Evolutionary conservation across 2,888 invertebrate genomes (phyloP), one percentile per base, ranked within the genome.

Genomic region (Leptothorax acervorum): DNA sequence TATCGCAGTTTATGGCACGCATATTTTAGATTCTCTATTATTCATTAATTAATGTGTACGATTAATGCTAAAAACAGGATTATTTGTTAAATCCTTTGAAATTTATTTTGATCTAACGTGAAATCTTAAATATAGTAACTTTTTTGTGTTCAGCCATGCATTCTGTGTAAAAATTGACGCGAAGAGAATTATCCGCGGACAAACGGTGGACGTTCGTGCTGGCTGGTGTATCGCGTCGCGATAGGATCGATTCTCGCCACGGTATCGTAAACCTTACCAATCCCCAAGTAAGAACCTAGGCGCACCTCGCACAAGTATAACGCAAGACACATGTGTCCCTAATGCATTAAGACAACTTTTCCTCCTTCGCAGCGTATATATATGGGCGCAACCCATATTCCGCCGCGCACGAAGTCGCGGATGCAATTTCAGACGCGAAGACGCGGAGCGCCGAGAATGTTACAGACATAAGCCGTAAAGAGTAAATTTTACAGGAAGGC

Each of bases 261-360:
- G 55, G 55, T 57, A 45, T 81, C 60, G 48, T 60, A 73, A 81
- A 73, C 73, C 57, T 79, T 79, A 71, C 12, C 73, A 71, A 81
- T 73, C 73, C 57, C 60, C 73, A 48, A 81, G 48, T 73, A 73
- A 35, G 35, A 71, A 57, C 45, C 42, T 23, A 51, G 45, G 45
- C 18, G 45, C 60, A 8, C 60, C 78, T n/a, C n/a, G 60, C 35
- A 28, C 79, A 35, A 35, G 11, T 11, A 60, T n/a, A 23, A 57
- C 55, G 51, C 45, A 5, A 53, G 70, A 57, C 31, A 60, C 71
- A 81, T 73, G 45, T 60, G 73, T 60, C 79, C 73, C 60, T 73
- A 48, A 81, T 81, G 79, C 79, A 81, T 81, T 71, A 81, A 51
- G 60, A 60, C 79, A 73, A 81, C 73, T 81, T 73, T 81, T 73